Evolutionary conservation across 2,113 vertebrate species (phyloP).

Genomic region (Vireo altiloquus): DNA sequence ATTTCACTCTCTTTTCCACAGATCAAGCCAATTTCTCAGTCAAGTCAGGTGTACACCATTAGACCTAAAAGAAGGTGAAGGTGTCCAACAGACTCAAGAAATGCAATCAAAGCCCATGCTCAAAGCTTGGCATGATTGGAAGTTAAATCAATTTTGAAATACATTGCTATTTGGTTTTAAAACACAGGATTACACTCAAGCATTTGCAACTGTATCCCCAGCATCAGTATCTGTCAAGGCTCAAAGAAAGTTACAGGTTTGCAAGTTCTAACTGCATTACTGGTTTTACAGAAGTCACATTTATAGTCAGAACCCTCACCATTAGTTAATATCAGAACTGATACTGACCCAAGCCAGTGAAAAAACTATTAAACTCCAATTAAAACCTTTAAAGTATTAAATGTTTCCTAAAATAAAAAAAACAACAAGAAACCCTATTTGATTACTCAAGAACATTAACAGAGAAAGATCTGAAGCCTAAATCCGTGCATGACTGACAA

Average conservation of each 20-base stretch:
- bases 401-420: neutral
- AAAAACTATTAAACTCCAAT: neutral
- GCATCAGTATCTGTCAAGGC: constrained; percentile 7
- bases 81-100: neutral
- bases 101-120: neutral
- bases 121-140: neutral
- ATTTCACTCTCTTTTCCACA: neutral
- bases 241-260: constrained; percentile 47
- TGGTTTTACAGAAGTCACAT: constrained; percentile 10
- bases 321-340: neutral
- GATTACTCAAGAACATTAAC: constrained; percentile 28
- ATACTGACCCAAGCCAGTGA: neutral
- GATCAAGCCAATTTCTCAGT: neutral
- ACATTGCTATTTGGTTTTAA: neutral
- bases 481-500: constrained; percentile 3
- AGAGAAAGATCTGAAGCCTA: neutral
- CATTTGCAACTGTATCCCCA: constrained; percentile 45
- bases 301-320: neutral
- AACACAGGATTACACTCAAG: neutral
- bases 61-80: neutral
- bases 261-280: neutral
- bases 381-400: constrained; percentile 33
- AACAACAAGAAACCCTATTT: neutral
- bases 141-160: neutral
- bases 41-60: neutral